Percentiles rank a stretch among this genome's conserved stretches.
These are phyloP conservation scores for Ptychodera flava DNA, from an alignment of 35 echinoderm and acorn worm species.

Conservation along the genomic window DNA sequence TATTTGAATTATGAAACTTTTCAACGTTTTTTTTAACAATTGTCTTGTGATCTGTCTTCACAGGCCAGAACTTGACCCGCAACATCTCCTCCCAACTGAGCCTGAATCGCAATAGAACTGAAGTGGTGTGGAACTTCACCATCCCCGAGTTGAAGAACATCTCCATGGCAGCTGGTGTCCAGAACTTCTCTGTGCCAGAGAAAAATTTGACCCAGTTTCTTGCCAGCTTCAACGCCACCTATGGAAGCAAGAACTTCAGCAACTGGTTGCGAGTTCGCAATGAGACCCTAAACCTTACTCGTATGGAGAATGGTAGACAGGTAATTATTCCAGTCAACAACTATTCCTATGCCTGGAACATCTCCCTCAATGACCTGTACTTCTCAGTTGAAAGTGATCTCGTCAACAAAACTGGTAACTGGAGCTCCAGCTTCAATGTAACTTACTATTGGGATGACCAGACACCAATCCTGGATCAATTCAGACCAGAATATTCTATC, in stretches of 20 bases:
- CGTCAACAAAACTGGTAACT: slow-evolving; percentile 38
- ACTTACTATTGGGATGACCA: slow-evolving; percentile 96
- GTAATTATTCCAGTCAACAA: neutral
- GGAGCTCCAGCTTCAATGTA: slow-evolving; percentile 65
- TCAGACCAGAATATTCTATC: slow-evolving; percentile 59
- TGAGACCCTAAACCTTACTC: neutral
- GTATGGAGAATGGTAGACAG: neutral
- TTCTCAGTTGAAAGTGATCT: slow-evolving; percentile 44
- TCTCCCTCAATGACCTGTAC: slow-evolving; percentile 57
- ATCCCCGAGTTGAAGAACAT: slow-evolving; percentile 71
- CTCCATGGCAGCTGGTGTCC: slow-evolving; percentile 66
- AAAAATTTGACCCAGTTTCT: slow-evolving; percentile 61
- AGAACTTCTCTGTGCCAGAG: slow-evolving; percentile 38
- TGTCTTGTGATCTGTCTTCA: neutral
- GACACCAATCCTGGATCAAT: slow-evolving; percentile 70
- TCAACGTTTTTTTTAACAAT: no score
- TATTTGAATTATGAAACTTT: no score
- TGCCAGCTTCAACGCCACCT: slow-evolving; percentile 58
- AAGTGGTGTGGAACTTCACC: slow-evolving; percentile 76
- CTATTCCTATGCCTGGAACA: neutral
- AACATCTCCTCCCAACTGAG: slow-evolving; percentile 58
- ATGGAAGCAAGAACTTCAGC: neutral
- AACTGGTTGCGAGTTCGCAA: neutral
- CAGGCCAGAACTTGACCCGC: slow-evolving; percentile 57
- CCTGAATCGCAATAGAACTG: slow-evolving; percentile 61